Percentiles rank a stretch among this genome's conserved stretches.
Conservation (phyloP, 2,888 invertebrate species). For the Sturmia bella region DNA sequence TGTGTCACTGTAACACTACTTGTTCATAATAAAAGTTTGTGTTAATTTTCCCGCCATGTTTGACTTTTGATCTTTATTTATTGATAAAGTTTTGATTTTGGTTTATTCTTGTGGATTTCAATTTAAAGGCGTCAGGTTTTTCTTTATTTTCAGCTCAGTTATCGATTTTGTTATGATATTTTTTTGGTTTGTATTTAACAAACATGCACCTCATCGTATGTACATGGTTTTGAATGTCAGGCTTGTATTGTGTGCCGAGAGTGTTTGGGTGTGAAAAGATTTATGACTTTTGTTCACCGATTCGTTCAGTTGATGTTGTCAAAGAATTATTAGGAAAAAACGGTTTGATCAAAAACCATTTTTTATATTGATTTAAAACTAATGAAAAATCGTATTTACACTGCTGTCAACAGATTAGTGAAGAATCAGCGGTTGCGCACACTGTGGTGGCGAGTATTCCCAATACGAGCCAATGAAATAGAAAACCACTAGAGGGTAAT, state of each 20-base stretch:
- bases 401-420: constrained; percentile 29
- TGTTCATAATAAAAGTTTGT: not conserved
- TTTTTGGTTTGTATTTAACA: constrained; percentile 21
- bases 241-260: constrained; percentile 17
- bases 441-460: not conserved
- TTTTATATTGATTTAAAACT: constrained; percentile 2
- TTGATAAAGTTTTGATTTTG: constrained; percentile 46
- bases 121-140: constrained; percentile 47
- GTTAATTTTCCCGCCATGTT: constrained; percentile 26
- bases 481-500: not conserved
- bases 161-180: constrained; percentile 20
- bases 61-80: constrained; percentile 64
- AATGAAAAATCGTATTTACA: constrained; percentile 25
- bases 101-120: constrained; percentile 7
- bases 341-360: constrained; percentile 35
- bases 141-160: constrained; percentile 16
- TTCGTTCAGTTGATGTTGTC: constrained; percentile 46
- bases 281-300: constrained; percentile 58
- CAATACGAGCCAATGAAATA: constrained; percentile 9
- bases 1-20: not conserved
- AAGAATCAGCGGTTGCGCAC: constrained; percentile 14
- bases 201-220: constrained; percentile 21
- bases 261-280: constrained; percentile 63
- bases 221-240: constrained; percentile 54
- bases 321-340: constrained; percentile 27